A percentile compares a stretch with the other conserved stretches of the same genome.
Conservation (phyloP, 2,113 vertebrate genomes). For the Rhodinocichla rosea region DNA sequence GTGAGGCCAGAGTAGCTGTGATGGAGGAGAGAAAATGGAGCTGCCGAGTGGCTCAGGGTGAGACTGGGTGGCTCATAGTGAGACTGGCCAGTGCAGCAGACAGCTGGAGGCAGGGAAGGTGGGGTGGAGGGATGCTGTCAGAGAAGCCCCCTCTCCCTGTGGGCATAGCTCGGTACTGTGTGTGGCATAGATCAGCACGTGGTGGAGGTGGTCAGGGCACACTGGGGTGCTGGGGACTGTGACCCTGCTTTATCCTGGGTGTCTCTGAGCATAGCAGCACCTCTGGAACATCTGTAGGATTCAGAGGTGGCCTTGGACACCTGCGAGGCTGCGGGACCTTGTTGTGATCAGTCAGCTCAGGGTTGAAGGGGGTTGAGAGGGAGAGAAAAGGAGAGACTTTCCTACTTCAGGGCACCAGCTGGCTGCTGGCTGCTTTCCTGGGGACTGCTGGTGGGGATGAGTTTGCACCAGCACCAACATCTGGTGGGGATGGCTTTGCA, state of each 20-base stretch:
- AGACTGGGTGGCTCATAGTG: background rate
- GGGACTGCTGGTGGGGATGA: background rate
- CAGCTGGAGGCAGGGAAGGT: background rate
- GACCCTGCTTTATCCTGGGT: background rate
- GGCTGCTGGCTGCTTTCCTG: background rate
- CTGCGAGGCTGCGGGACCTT: background rate
- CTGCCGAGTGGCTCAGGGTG: accelerated
- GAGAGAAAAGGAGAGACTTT: background rate
- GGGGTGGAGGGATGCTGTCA: background rate
- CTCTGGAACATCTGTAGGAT: background rate
- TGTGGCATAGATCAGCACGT: too few species aligned
- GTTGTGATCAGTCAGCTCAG: accelerated
- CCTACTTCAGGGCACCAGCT: background rate
- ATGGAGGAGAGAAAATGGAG: background rate
- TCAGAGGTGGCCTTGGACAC: background rate
- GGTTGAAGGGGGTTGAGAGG: background rate
- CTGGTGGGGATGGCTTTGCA: background rate
- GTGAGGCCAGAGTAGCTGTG: accelerated
- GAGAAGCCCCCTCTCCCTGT: accelerated
- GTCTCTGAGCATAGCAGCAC: background rate
- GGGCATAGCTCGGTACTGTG: background rate
- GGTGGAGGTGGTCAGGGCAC: background rate
- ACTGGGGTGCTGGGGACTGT: background rate
- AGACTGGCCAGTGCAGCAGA: background rate
- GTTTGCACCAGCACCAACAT: background rate